phyloP scores from a whole-genome alignment of 2,888 invertebrate species.

The Ligdia adustata region DNA sequence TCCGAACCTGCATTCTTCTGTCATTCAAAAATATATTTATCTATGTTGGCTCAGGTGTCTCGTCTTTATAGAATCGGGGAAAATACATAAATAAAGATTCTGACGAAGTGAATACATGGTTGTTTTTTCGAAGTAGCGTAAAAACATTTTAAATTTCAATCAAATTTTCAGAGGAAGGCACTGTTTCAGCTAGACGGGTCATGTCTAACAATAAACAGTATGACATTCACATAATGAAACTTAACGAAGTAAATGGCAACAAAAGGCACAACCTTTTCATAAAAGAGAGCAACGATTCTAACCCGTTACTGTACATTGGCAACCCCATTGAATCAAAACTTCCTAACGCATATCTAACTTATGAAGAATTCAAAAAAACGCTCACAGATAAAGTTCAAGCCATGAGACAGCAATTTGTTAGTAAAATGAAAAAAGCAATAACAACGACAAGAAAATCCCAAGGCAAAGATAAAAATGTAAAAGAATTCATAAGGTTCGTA shows the following conservation, averaged over 20 bases:
- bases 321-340: constrained; percentile 70
- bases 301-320: constrained; percentile 61
- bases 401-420: constrained; percentile 38
- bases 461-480: neutral
- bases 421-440: neutral
- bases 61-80: too few relatives aligned
- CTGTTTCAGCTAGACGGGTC: constrained; percentile 45
- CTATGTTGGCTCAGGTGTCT: too few relatives aligned
- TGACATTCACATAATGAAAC: constrained; percentile 59
- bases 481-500: neutral
- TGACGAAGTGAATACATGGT: too few relatives aligned
- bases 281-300: constrained; percentile 38
- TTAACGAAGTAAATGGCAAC: constrained; percentile 66
- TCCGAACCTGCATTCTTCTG: too few relatives aligned
- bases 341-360: constrained; percentile 58
- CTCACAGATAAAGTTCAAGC: constrained; percentile 42
- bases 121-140: too few relatives aligned
- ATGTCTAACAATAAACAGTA: constrained; percentile 47
- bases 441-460: neutral
- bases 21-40: too few relatives aligned
- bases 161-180: constrained; percentile 34
- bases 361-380: constrained; percentile 59
- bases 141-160: too few relatives aligned
- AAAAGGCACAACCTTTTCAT: constrained; percentile 65
- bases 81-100: too few relatives aligned